A percentile compares a stretch with the other conserved stretches of the same genome.
Conservation (phyloP, 2,113 vertebrate genomes). For the Sphyrna mokarran region DNA sequence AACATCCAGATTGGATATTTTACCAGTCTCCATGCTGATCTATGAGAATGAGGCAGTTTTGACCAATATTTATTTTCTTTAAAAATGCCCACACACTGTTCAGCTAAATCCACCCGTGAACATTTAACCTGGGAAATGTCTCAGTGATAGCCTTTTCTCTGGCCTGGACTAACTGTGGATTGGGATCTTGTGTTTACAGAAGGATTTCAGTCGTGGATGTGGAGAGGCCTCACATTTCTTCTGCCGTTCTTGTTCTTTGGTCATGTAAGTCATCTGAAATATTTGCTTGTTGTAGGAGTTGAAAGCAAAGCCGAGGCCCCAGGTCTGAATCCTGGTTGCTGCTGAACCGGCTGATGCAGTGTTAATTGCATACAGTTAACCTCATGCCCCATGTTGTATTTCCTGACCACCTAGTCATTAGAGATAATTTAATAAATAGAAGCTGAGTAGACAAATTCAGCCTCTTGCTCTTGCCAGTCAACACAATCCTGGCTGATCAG, state of each 20-base stretch:
- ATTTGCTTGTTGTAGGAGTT: neutral
- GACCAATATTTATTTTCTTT: neutral
- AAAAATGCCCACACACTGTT: neutral
- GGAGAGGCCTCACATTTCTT: constrained; percentile 92
- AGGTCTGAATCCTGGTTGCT: neutral
- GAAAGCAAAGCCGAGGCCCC: neutral
- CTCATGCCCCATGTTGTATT: neutral
- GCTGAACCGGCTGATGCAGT: neutral
- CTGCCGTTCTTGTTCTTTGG: constrained; percentile 93
- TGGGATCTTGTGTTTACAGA: constrained; percentile 58
- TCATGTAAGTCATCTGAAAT: constrained; percentile 71
- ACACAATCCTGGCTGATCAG: too few relatives aligned
- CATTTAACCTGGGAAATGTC: neutral
- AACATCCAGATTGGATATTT: neutral
- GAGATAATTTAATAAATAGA: too few relatives aligned
- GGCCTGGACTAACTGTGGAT: neutral
- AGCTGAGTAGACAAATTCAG: too few relatives aligned
- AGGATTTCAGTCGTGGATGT: constrained; percentile 99
- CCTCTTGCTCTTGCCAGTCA: neutral
- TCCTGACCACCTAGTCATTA: neutral
- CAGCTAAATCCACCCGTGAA: neutral
- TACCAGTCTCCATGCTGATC: neutral
- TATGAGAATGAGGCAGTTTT: neutral
- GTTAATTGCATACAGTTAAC: neutral
- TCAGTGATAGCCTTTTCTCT: neutral